Conservation (phyloP, 2,888 invertebrate species). For the Leucozona laternaria region DNA sequence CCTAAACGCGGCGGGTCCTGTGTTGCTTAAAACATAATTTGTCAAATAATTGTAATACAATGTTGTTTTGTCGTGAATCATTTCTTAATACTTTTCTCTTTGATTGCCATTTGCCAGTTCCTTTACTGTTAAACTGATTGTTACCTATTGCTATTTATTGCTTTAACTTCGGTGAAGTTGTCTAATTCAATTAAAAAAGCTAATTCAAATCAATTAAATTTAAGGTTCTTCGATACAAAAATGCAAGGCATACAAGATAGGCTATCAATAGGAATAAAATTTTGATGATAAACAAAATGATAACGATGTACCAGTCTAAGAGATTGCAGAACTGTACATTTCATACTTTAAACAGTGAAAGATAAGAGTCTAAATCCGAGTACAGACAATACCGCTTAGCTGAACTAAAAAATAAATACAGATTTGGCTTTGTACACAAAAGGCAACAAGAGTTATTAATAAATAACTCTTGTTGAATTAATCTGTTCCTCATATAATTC, state of each 20-base stretch:
- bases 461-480: too few relatives aligned
- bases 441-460: too few relatives aligned
- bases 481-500: too few relatives aligned
- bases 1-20: conserved; percentile 81
- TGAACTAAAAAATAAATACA: too few relatives aligned
- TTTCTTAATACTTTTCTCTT: neutral
- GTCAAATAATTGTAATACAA: neutral
- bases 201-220: neutral
- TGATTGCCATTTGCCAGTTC: neutral
- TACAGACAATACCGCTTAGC: too few relatives aligned
- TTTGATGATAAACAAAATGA: neutral
- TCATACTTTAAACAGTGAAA: too few relatives aligned
- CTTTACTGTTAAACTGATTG: too few relatives aligned
- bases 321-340: neutral
- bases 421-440: too few relatives aligned
- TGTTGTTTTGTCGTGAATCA: neutral
- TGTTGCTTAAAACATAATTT: neutral
- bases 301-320: neutral
- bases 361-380: too few relatives aligned
- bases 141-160: too few relatives aligned
- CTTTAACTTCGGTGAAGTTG: neutral
- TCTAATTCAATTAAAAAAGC: neutral
- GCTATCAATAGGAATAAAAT: neutral
- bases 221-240: neutral
- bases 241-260: neutral